Evolutionary conservation across 2,113 vertebrate species (phyloP).

Genomic region (Syngnathus typhle): DNA sequence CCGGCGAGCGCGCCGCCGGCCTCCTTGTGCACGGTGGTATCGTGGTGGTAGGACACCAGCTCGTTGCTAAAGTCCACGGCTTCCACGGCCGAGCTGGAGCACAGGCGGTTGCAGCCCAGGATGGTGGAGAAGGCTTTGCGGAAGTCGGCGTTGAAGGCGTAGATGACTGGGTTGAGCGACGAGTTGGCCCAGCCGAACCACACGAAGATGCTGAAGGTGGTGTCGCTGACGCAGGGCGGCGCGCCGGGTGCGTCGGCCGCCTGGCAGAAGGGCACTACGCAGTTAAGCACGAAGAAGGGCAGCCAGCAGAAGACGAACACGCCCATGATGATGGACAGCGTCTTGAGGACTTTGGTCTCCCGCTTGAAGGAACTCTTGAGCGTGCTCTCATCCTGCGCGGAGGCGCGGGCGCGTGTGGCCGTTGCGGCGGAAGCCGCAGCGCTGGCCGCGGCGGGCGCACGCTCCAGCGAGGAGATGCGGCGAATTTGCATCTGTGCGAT

Average conservation of each 20-base stretch:
- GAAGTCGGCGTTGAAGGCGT: conserved; percentile 78
- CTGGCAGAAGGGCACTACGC: conserved; percentile 77
- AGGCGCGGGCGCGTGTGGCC: conserved; percentile 29
- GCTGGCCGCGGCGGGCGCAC: conserved; percentile 52
- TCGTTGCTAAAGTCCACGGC: conserved; percentile 74
- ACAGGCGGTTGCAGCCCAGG: conserved; percentile 65
- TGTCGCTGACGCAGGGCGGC: conserved; percentile 68
- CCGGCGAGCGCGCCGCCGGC: conserved; percentile 29
- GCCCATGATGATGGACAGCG: conserved; percentile 78
- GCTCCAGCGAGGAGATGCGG: conserved; percentile 73
- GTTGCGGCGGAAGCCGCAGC: conserved; percentile 7
- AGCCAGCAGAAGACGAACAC: conserved; percentile 83
- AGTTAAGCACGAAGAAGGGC: conserved; percentile 80
- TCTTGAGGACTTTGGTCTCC: conserved; percentile 79
- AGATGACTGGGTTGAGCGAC: conserved; percentile 77
- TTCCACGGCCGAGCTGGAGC: conserved; percentile 65
- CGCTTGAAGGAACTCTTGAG: conserved; percentile 72
- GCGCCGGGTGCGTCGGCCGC: conserved; percentile 21
- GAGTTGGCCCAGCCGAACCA: conserved; percentile 84
- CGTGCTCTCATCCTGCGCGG: conserved; percentile 59
- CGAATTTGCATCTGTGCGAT: conserved; percentile 79
- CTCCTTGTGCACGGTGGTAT: conserved; percentile 72
- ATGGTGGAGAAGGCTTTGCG: conserved; percentile 73
- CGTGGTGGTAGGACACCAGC: conserved; percentile 71
- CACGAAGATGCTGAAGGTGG: conserved; percentile 76